These are phyloP conservation scores for Copidosoma aretas DNA, from an alignment of 2,888 invertebrate species.

Conservation along the genomic window DNA sequence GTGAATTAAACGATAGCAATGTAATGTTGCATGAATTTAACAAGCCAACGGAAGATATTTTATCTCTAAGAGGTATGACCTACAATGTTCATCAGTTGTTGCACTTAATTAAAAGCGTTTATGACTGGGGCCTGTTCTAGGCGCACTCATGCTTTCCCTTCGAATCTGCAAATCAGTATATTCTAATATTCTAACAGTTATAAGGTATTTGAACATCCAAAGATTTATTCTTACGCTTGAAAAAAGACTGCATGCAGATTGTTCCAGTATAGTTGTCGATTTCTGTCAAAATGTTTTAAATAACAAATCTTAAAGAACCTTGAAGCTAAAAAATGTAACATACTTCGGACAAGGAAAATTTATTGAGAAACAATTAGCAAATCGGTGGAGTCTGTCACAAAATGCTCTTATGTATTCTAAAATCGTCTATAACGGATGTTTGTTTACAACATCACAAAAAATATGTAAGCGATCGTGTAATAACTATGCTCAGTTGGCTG, in stretches of 20 bases:
- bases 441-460: background rate
- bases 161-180: constrained; percentile 37
- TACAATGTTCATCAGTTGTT: constrained; percentile 41
- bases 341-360: constrained; percentile 6
- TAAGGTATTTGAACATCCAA: constrained; percentile 2
- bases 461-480: background rate
- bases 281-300: background rate
- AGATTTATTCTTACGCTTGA: background rate
- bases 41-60: constrained; percentile 28
- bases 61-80: constrained; percentile 20
- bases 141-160: constrained; percentile 40
- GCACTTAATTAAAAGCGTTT: constrained; percentile 40
- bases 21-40: constrained; percentile 13
- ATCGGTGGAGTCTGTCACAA: background rate
- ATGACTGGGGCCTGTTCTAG: constrained; percentile 43
- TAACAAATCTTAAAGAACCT: too few relatives aligned
- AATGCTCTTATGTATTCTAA: background rate
- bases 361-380: background rate
- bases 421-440: constrained; percentile 5
- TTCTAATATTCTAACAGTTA: constrained; percentile 32
- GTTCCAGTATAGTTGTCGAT: background rate
- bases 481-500: background rate
- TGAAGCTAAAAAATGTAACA: background rate
- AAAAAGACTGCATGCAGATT: constrained; percentile 7
- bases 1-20: constrained; percentile 36